Percentiles rank a stretch among this genome's conserved stretches.
These are phyloP conservation scores for Netelia fuscicornis DNA, from an alignment of 2,888 invertebrate genomes.

Conservation along the genomic window DNA sequence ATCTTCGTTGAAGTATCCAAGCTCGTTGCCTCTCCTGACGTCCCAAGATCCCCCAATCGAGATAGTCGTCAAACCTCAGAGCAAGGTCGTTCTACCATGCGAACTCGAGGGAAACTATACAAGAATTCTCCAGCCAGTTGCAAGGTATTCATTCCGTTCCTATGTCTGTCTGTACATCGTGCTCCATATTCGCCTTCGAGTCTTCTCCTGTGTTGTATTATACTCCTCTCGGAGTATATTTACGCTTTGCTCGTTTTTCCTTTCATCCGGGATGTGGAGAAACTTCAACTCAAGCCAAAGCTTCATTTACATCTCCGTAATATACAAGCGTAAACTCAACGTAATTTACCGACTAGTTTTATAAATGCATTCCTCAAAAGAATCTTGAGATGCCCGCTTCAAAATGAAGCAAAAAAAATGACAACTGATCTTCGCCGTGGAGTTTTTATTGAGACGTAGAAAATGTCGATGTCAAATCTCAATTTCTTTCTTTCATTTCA, in stretches of 20 bases:
- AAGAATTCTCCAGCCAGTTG: conserved; percentile 78
- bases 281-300: not conserved
- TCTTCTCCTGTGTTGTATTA: conserved; percentile 6
- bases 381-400: not conserved
- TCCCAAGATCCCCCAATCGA: conserved; percentile 79
- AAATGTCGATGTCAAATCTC: too few relatives aligned
- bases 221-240: conserved; percentile 22
- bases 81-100: conserved; percentile 82
- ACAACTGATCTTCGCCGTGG: too few relatives aligned
- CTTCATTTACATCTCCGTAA: not conserved
- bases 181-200: conserved; percentile 30
- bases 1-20: conserved; percentile 71
- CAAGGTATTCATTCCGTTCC: conserved; percentile 76
- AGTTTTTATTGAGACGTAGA: too few relatives aligned
- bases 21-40: conserved; percentile 63
- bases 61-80: conserved; percentile 81
- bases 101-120: conserved; percentile 82
- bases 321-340: not conserved
- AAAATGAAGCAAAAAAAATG: too few relatives aligned
- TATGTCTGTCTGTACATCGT: conserved; percentile 22
- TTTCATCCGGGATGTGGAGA: conserved; percentile 7
- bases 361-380: not conserved
- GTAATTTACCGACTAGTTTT: not conserved
- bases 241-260: conserved; percentile 10
- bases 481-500: too few relatives aligned